Evolutionary conservation across 2,797 vertebrate genomes (phyloP).

Genomic region (Phalanger gymnotis): DNA sequence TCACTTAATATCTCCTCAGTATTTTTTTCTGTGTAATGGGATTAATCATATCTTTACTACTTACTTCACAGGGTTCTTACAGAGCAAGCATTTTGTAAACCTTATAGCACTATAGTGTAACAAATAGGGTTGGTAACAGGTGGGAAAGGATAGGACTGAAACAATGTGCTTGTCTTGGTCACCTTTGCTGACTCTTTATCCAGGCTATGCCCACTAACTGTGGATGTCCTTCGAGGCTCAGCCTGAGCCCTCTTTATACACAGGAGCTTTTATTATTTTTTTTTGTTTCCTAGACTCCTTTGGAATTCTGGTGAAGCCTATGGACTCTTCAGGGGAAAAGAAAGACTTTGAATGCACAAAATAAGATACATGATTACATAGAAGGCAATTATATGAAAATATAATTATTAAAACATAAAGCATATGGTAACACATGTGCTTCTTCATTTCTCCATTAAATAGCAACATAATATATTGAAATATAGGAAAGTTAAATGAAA

Average conservation of each 20-base stretch:
- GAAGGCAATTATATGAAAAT: neutral
- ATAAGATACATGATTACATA: neutral
- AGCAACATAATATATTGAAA: too few species aligned
- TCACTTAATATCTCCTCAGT: neutral
- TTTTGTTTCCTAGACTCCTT: too few species aligned
- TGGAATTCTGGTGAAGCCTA: too few species aligned
- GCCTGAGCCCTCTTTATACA: neutral
- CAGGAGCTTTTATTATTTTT: too few species aligned
- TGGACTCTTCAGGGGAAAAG: neutral
- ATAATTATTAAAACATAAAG: neutral
- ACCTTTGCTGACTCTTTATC: neutral
- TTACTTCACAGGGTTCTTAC: neutral
- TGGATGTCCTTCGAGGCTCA: neutral
- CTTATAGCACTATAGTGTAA: neutral
- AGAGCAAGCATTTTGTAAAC: neutral
- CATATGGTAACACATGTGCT: neutral
- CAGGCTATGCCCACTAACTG: neutral
- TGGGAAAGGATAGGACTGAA: fast-evolving
- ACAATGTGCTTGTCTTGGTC: neutral
- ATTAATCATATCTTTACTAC: neutral
- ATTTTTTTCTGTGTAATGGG: neutral
- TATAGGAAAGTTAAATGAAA: too few species aligned
- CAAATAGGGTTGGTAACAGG: neutral
- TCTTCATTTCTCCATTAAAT: neutral
- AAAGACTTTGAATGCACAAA: neutral